Conservation (phyloP, 2,888 invertebrate genomes). For the Lasioglossum lativentre region DNA sequence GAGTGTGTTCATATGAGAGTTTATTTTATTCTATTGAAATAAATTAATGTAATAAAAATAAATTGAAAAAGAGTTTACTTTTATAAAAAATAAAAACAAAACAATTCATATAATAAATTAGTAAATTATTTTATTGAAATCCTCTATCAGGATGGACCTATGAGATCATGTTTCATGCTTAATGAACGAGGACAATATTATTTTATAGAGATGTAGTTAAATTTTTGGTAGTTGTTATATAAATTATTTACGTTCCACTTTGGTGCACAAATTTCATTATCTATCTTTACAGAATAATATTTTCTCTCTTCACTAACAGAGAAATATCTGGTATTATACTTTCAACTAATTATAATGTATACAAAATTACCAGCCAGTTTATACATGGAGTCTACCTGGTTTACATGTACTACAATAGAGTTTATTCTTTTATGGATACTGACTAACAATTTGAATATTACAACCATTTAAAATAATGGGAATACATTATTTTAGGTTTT, state of each 20-base stretch:
- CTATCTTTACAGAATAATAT: background rate
- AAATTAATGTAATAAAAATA: slow-evolving; percentile 19
- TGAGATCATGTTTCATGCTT: background rate
- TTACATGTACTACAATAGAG: slow-evolving; percentile 44
- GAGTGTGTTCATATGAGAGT: slow-evolving; percentile 25
- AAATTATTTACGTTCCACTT: background rate
- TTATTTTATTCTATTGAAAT: slow-evolving; percentile 5
- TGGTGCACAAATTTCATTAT: background rate
- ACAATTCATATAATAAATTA: slow-evolving; percentile 28
- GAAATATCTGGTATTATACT: slow-evolving; percentile 20
- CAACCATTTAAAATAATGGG: background rate
- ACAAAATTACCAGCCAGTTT: slow-evolving; percentile 51
- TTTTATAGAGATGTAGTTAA: background rate
- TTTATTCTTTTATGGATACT: slow-evolving; percentile 13
- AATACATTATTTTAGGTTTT: slow-evolving; percentile 16
- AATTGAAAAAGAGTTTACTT: background rate
- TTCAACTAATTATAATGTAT: slow-evolving; percentile 11
- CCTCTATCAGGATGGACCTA: slow-evolving; percentile 15
- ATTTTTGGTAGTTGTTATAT: background rate
- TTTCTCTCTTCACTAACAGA: background rate
- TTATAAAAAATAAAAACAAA: slow-evolving; percentile 21
- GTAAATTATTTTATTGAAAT: background rate
- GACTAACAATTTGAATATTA: slow-evolving; percentile 17
- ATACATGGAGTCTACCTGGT: slow-evolving; percentile 34
- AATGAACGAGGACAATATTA: background rate